phyloP scores from a whole-genome alignment of 2,797 vertebrate genomes.

The Sphenopsis melanotis region DNA sequence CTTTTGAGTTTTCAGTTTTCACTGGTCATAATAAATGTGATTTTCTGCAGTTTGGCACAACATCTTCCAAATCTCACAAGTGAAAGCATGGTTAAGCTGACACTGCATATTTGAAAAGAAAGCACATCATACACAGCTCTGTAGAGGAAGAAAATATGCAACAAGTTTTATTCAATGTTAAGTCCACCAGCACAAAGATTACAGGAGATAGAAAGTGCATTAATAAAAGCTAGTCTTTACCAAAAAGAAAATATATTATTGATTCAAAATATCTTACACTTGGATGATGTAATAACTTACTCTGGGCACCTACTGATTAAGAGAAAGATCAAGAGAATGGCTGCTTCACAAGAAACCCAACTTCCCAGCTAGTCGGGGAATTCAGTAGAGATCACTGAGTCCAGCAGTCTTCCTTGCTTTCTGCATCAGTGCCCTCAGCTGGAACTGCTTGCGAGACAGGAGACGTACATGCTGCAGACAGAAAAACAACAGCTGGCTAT shows the following conservation, averaged over 20 bases:
- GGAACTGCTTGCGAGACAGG: slow-evolving; percentile 97
- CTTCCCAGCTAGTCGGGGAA: neutral
- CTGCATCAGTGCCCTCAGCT: slow-evolving; percentile 97
- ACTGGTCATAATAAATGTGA: neutral
- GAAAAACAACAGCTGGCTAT: neutral
- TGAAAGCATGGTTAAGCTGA: neutral
- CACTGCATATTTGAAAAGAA: neutral
- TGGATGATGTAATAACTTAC: slow-evolving; percentile 83
- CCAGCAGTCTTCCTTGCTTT: slow-evolving; percentile 98
- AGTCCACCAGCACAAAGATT: slow-evolving; percentile 78
- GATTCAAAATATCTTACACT: slow-evolving; percentile 88
- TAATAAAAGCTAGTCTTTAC: slow-evolving; percentile 83
- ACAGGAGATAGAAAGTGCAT: slow-evolving; percentile 83
- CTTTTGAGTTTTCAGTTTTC: neutral
- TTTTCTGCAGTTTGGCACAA: neutral
- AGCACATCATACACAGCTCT: neutral
- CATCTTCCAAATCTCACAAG: neutral
- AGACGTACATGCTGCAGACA: slow-evolving; percentile 90
- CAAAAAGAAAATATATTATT: slow-evolving; percentile 84
- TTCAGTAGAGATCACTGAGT: slow-evolving; percentile 96
- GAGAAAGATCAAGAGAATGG: slow-evolving; percentile 67
- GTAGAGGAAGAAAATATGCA: slow-evolving; percentile 72
- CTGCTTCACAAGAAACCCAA: slow-evolving; percentile 43
- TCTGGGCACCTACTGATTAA: slow-evolving; percentile 74
- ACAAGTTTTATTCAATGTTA: slow-evolving; percentile 77